These are phyloP conservation scores for Drosophila bifasciata DNA, from an alignment of 1,140 invertebrate genomes.

Conservation along the genomic window DNA sequence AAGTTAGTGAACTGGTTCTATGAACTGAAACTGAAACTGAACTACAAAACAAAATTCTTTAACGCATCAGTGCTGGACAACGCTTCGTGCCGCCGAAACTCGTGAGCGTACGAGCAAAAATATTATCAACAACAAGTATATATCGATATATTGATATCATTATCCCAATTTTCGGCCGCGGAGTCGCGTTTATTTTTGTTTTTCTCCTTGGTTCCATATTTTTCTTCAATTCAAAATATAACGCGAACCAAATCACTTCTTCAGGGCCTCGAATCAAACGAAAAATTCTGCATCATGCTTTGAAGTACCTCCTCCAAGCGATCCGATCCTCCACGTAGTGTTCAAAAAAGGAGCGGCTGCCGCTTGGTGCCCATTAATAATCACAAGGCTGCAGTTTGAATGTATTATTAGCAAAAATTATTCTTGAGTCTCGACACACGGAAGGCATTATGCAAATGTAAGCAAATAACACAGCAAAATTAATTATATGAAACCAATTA, in stretches of 20 bases:
- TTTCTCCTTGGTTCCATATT: constrained; percentile 38
- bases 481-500: neutral
- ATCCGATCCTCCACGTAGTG: neutral
- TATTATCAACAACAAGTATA: too few species aligned
- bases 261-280: neutral
- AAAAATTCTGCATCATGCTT: constrained; percentile 28
- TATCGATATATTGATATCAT: too few species aligned
- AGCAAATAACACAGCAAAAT: constrained; percentile 2
- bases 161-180: neutral
- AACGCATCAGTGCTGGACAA: too few species aligned
- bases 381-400: constrained; percentile 16
- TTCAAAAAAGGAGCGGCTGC: constrained; percentile 25
- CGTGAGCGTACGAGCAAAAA: too few species aligned
- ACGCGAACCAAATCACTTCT: neutral
- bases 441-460: constrained; percentile 26
- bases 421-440: constrained; percentile 14
- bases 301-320: neutral
- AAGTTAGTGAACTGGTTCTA: too few species aligned
- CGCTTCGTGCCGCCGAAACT: too few species aligned
- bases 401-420: constrained; percentile 29
- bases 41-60: too few species aligned
- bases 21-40: too few species aligned
- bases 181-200: constrained; percentile 55
- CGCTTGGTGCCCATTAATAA: constrained; percentile 27
- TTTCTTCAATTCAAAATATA: constrained; percentile 45